Base-by-base conservation (phyloP, 2,113 vertebrate genomes). In the Corythoichthys intestinalis region DNA sequence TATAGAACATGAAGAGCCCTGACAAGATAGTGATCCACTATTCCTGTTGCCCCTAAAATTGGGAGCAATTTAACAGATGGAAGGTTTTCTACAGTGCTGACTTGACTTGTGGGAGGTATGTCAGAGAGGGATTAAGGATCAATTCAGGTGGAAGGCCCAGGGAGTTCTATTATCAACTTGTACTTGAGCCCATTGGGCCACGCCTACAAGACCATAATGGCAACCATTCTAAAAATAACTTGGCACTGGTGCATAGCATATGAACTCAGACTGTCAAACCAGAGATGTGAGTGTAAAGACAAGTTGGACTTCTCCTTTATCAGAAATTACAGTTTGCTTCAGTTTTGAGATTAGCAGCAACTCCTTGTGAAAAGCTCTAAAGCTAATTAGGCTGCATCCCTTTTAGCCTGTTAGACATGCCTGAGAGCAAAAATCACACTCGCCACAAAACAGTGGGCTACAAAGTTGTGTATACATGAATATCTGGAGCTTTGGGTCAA, bases 331-430 rank as follows among this genome's bases (percentile, higher is more conserved):
- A 7, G 70, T 75, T 71, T 65, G 71, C 57, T 54, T 44, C 41
- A 63, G 67, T 66, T 75, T 63, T 62, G 35, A 77, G 86, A 91
- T 91, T 90, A 89, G 48, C 79, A 46, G 75, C 49, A 77, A 82
- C 81, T 83, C 69, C 72, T 87, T 87, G 79, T 86, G 87, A 84
- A 90, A 75, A 89, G 85, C 86, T 79, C 75, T 74, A 86, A 83
- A 89, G 87, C 85, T 84, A 85, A 87, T 89, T 87, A 85, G 69
- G 41, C 46, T 82, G 60, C 13, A 34, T 47, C 73, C 66, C 14
- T 13, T 28, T 71, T 67, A 66, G 56, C 39, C 41, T 63, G 68
- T 66, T 56, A 58, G 37, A 47, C 20, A 14, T 47, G 11, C 41
- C 41, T 14, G 41, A 46, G 10, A 44, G 28, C 61, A 47, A 41